Evolutionary conservation across 2,797 vertebrate genomes (phyloP).

Genomic region (Oceanodroma leucorhoa): DNA sequence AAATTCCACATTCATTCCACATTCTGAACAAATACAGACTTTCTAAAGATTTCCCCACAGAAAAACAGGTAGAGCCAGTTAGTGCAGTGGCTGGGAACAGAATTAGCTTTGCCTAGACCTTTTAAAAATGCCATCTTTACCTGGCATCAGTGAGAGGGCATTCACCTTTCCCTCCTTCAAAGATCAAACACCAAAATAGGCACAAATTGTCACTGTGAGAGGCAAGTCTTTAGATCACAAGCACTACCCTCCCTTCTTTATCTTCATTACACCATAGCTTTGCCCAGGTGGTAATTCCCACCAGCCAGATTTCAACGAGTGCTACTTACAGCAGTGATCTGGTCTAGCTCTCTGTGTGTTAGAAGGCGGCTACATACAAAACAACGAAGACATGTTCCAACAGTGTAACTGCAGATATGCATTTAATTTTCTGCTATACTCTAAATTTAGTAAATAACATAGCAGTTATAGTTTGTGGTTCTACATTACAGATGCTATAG

Average conservation of each 20-base stretch:
- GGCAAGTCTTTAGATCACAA: neutral
- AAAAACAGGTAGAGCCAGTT: neutral
- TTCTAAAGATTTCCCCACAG: neutral
- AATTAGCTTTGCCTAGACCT: neutral
- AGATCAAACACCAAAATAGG: neutral
- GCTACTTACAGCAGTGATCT: neutral
- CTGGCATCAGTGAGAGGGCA: neutral
- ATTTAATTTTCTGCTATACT: neutral
- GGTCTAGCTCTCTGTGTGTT: neutral
- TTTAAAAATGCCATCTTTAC: neutral
- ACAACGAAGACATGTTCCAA: fast-evolving
- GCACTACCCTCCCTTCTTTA: neutral
- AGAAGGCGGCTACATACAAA: neutral
- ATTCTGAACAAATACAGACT: neutral
- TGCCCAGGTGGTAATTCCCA: neutral
- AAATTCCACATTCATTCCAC: neutral
- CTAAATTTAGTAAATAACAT: conserved; percentile 16
- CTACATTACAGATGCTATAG: neutral
- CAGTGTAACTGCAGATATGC: neutral
- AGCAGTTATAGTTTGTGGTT: neutral
- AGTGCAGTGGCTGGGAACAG: neutral
- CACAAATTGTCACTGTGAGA: neutral
- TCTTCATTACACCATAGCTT: neutral
- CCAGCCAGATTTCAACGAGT: neutral
- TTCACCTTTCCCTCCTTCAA: neutral